phyloP scores from a whole-genome alignment of 2,888 invertebrate genomes.

The Labia minor region DNA sequence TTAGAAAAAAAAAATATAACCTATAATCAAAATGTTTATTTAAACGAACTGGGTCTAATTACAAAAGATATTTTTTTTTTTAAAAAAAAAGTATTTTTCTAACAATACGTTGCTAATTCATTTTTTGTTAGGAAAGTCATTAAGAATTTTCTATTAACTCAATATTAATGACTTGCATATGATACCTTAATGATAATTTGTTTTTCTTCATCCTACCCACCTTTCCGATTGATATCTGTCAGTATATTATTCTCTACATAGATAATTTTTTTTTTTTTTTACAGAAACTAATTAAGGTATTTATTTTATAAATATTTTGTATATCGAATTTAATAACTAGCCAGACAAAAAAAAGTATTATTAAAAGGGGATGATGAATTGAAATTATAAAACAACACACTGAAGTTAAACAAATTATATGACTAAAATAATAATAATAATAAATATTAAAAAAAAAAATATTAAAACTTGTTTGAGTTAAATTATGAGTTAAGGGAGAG shows the following conservation, averaged over 20 bases:
- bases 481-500: too few species aligned
- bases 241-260: neutral
- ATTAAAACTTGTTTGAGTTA: too few species aligned
- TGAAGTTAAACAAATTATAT: too few species aligned
- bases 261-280: neutral
- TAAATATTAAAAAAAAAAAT: too few species aligned
- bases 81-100: neutral
- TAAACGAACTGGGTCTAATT: neutral
- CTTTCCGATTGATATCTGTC: neutral
- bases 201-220: neutral
- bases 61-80: neutral
- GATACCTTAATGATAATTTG: conserved; percentile 1
- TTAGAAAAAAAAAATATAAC: too few species aligned
- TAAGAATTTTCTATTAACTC: neutral
- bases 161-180: conserved; percentile 4
- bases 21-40: neutral
- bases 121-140: neutral
- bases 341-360: too few species aligned
- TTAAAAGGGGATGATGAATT: too few species aligned
- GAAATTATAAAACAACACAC: too few species aligned
- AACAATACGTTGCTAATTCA: neutral
- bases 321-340: too few species aligned
- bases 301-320: too few species aligned
- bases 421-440: too few species aligned
- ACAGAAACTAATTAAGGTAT: neutral